Evolutionary conservation across 2,797 vertebrate species (phyloP).

Genomic region (Xenops minutus): DNA sequence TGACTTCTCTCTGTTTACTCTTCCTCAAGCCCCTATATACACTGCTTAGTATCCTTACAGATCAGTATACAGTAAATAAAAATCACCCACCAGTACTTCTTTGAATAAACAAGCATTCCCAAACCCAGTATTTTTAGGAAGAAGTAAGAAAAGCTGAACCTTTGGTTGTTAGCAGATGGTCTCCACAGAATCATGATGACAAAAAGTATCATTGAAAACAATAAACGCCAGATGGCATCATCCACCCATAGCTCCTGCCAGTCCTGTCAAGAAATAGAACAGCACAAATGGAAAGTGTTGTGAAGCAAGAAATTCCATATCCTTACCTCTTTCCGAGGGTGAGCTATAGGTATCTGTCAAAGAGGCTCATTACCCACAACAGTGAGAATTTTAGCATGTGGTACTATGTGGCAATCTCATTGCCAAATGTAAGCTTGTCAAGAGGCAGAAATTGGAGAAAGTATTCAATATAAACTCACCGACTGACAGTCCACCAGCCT

Average conservation of each 20-base stretch:
- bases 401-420: not conserved
- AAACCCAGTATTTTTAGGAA: not conserved
- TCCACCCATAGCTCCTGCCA: conserved; percentile 96
- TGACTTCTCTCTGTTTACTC: not conserved
- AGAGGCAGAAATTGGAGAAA: not conserved
- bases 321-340: not conserved
- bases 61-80: not conserved
- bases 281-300: not conserved
- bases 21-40: not conserved
- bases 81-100: not conserved
- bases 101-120: not conserved
- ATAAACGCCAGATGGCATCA: conserved; percentile 94
- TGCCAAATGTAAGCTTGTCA: not conserved
- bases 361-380: not conserved
- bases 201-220: conserved; percentile 95
- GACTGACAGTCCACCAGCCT: conserved; percentile 92
- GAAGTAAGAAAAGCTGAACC: conserved; percentile 73
- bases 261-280: conserved; percentile 76
- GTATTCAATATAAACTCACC: conserved; percentile 76
- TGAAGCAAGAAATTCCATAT: not conserved
- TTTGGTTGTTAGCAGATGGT: conserved; percentile 94
- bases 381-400: not conserved
- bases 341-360: not conserved
- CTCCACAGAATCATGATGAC: conserved; percentile 96
- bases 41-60: not conserved